A percentile compares a stretch with the other conserved stretches of the same genome.
Evolutionary conservation across 2,797 vertebrate genomes (phyloP).

Genomic region (Erpetoichthys calabaricus): DNA sequence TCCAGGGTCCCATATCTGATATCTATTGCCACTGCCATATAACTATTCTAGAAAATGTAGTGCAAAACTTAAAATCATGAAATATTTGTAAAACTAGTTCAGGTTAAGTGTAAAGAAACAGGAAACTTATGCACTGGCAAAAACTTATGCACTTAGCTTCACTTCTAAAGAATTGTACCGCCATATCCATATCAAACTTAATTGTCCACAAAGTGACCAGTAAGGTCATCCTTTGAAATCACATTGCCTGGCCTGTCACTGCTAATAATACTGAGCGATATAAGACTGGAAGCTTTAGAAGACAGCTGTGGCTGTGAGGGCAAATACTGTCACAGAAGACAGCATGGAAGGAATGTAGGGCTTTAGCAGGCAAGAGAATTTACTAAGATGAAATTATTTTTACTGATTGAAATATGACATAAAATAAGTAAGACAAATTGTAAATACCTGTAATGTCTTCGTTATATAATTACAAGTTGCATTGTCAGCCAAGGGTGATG

Average conservation of each 20-base stretch:
- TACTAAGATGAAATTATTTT: no score
- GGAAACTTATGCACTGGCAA: slow-evolving; percentile 15
- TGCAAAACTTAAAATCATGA: background rate
- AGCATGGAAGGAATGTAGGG: no score
- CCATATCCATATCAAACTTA: background rate
- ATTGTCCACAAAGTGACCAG: background rate
- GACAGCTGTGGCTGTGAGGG: slow-evolving; percentile 23
- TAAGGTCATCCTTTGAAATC: slow-evolving; percentile 1
- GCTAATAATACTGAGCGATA: slow-evolving; percentile 21
- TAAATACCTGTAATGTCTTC: no score
- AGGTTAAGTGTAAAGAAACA: no score
- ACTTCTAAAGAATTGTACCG: slow-evolving; percentile 13
- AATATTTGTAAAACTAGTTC: background rate
- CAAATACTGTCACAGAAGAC: background rate
- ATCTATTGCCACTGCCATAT: no score
- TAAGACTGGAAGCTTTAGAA: slow-evolving; percentile 41
- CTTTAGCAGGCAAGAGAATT: no score
- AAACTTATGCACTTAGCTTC: slow-evolving; percentile 12
- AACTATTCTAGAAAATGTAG: no score
- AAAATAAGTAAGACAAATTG: no score
- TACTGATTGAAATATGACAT: no score
- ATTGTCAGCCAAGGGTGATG: no score
- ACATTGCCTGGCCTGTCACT: slow-evolving; percentile 33
- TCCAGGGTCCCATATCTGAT: no score
- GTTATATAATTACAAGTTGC: no score